These are phyloP conservation scores for Geophilus truncorum DNA, from an alignment of 2,888 invertebrate species.

Conservation along the genomic window DNA sequence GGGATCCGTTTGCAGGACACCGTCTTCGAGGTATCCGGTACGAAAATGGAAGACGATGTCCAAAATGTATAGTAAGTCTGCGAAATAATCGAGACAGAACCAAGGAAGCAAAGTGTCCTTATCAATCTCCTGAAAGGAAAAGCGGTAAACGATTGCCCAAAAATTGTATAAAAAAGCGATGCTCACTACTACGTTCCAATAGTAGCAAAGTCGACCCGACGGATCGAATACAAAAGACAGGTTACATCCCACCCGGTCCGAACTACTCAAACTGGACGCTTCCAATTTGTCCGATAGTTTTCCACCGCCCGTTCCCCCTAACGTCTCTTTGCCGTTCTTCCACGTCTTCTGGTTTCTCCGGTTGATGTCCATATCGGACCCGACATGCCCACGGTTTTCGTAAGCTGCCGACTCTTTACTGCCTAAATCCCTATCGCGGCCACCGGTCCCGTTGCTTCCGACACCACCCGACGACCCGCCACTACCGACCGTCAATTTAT, in stretches of 20 bases:
- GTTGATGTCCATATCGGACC: slow-evolving; percentile 72
- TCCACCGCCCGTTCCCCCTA: slow-evolving; percentile 37
- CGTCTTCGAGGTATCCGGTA: slow-evolving; percentile 95
- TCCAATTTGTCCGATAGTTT: slow-evolving; percentile 47
- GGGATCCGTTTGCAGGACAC: slow-evolving; percentile 93
- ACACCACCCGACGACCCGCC: slow-evolving; percentile 38
- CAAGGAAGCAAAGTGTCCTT: slow-evolving; percentile 80
- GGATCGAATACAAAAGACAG: slow-evolving; percentile 99
- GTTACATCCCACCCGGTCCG: slow-evolving; percentile 62
- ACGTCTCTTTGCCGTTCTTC: not conserved
- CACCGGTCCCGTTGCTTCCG: slow-evolving; percentile 40
- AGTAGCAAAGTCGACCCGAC: slow-evolving; percentile 90
- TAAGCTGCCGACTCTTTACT: slow-evolving; percentile 62
- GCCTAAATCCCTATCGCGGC: slow-evolving; percentile 41
- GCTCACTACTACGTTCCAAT: slow-evolving; percentile 95
- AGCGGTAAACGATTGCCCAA: slow-evolving; percentile 97
- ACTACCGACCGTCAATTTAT: slow-evolving; percentile 58
- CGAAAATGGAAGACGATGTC: slow-evolving; percentile 97
- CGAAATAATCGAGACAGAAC: slow-evolving; percentile 95
- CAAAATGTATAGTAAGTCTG: slow-evolving; percentile 90
- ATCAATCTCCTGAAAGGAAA: slow-evolving; percentile 70
- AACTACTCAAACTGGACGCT: slow-evolving; percentile 48
- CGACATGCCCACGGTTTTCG: slow-evolving; percentile 59
- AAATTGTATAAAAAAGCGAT: slow-evolving; percentile 94
- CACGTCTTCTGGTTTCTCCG: slow-evolving; percentile 50